phyloP scores from a whole-genome alignment of 2,888 invertebrate genomes.

The Sthenelais limicola region DNA sequence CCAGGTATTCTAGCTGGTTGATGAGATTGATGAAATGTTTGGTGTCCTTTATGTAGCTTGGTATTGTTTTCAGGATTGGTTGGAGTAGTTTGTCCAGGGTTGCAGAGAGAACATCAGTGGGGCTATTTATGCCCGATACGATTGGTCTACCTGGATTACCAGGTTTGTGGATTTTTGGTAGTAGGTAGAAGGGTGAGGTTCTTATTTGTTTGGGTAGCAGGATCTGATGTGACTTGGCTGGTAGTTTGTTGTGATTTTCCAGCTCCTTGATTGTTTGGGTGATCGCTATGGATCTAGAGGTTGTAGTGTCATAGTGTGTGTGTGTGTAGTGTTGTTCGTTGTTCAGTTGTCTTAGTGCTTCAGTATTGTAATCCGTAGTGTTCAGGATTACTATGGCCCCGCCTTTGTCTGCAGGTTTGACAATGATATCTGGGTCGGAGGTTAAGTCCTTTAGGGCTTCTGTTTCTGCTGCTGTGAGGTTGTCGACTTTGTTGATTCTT shows the following conservation, averaged over 20 bases:
- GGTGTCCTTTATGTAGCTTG: conserved; percentile 13
- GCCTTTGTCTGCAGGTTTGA: conserved; percentile 24
- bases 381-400: conserved; percentile 25
- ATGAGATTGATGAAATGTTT: conserved; percentile 22
- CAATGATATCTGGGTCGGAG: not conserved
- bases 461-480: not conserved
- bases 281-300: not conserved
- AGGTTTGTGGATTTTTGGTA: conserved; percentile 27
- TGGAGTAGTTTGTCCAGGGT: not conserved
- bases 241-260: not conserved
- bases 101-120: conserved; percentile 11
- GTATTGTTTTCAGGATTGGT: not conserved
- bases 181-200: conserved; percentile 11
- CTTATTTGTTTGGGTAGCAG: not conserved
- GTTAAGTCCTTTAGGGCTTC: not conserved
- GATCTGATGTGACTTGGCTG: not conserved
- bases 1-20: conserved; percentile 1
- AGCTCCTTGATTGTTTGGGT: not conserved
- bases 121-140: conserved; percentile 6
- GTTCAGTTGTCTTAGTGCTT: conserved; percentile 17
- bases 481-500: not conserved
- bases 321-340: not conserved
- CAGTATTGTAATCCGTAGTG: conserved; percentile 11
- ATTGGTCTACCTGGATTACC: conserved; percentile 5
- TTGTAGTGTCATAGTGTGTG: not conserved